phyloP scores from a whole-genome alignment of 2,113 vertebrate genomes.

The Acinonyx jubatus region DNA sequence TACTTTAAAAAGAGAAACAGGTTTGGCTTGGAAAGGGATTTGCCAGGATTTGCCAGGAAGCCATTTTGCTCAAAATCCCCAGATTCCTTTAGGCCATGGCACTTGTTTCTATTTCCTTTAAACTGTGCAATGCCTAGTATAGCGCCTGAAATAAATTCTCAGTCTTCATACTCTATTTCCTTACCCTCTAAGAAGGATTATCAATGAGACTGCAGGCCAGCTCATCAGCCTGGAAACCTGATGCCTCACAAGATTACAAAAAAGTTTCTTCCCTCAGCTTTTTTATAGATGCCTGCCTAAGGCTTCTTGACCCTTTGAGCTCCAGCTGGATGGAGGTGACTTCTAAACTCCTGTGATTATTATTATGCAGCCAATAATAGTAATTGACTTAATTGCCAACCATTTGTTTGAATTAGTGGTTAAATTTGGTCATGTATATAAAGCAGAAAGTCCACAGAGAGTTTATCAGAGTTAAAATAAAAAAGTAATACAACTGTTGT shows the following conservation, averaged over 20 bases:
- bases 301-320: neutral
- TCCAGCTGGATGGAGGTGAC: neutral
- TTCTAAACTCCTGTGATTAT: neutral
- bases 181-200: neutral
- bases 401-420: neutral
- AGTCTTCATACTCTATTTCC: neutral
- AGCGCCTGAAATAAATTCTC: neutral
- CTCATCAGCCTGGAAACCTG: neutral
- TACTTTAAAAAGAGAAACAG: neutral
- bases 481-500: neutral
- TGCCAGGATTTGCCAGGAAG: neutral
- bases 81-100: neutral
- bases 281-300: neutral
- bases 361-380: neutral
- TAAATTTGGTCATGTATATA: neutral
- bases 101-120: neutral
- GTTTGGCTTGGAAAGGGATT: neutral
- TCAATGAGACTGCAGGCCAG: neutral
- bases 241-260: neutral
- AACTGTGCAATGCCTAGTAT: neutral
- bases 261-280: neutral
- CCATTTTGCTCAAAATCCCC: neutral
- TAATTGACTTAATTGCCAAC: neutral
- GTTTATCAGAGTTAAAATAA: constrained; percentile 8
- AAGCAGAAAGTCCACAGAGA: constrained; percentile 12